A percentile compares a stretch with the other conserved stretches of the same genome.
These are phyloP conservation scores for Drosophila pectinifera DNA, from an alignment of 1,140 invertebrate genomes.

Conservation along the genomic window DNA sequence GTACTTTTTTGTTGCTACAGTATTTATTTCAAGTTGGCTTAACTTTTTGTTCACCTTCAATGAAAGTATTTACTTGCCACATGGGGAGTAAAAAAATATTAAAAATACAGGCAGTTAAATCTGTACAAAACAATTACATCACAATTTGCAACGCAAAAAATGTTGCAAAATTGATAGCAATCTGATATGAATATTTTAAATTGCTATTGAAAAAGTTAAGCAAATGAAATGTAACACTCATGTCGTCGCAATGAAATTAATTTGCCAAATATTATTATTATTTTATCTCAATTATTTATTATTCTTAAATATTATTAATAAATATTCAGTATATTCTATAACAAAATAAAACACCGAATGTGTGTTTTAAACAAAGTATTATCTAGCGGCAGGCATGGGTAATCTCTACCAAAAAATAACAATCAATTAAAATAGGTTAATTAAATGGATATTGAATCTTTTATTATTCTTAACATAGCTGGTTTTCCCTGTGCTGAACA, in stretches of 20 bases:
- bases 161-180: constrained; percentile 13
- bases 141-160: background rate
- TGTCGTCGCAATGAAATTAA: background rate
- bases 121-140: constrained; percentile 13
- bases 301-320: no score
- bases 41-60: background rate
- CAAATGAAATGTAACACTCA: constrained; percentile 1
- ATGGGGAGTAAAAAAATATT: background rate
- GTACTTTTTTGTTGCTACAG: background rate
- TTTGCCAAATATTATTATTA: no score
- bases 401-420: no score
- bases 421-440: no score
- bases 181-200: constrained; percentile 5
- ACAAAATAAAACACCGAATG: no score
- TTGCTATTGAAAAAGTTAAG: constrained; percentile 1
- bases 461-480: no score
- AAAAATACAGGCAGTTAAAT: background rate
- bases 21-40: constrained; percentile 14
- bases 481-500: no score
- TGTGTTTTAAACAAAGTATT: no score
- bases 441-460: no score
- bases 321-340: no score
- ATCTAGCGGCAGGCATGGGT: no score
- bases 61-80: background rate
- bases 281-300: no score